Evolutionary conservation across 2,113 vertebrate species (phyloP), one percentile per base, ranked within the genome.

Genomic region (Phalacrocorax aristotelis): DNA sequence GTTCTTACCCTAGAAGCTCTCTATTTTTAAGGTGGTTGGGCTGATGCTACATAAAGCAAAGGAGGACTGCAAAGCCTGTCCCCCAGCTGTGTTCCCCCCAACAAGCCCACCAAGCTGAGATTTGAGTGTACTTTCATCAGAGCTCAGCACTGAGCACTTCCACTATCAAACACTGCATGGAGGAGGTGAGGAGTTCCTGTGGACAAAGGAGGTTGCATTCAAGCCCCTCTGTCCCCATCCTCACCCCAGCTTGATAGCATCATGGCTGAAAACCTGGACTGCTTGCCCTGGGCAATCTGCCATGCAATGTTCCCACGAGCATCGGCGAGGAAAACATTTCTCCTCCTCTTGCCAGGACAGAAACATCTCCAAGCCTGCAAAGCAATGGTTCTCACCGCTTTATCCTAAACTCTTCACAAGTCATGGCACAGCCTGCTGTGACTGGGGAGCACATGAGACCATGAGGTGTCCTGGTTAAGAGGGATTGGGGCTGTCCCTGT

Each of bases 41-140:
- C 95, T 87, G 72, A 96, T 91, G 94, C 93, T 95, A 95, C 93
- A 90, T 84, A 19, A 92, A 92, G 72, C 1, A 0, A 89, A 84
- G 55, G 38, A 80, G 55, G 61, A 44, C 40, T 44, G 51, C 78
- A 65, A 76, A 83, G 49, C 84, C 40, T 49, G 36, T 55, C 16
- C 12, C 19, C 15, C 13, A 7, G 9, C 10, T 1, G 2, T 34
- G 16, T 36, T 30, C 4, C 19, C 34, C 30, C 5, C 7, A 49
- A 38, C n/a, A 68, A 71, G 17, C 10, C 40, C 30, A 46, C 2
- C 20, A 32, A 27, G 42, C 51, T 66, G 65, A 87, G 62, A 46
- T 46, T 7, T 44, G 32, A 68, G n/a, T 10, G n/a, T 64, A 55
- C 14, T 34, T 64, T 60, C 40, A 17, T 3, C 1, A 77, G 23